These are phyloP conservation scores for Pachypanchax playfairii DNA, from an alignment of 2,113 vertebrate species.

Conservation along the genomic window DNA sequence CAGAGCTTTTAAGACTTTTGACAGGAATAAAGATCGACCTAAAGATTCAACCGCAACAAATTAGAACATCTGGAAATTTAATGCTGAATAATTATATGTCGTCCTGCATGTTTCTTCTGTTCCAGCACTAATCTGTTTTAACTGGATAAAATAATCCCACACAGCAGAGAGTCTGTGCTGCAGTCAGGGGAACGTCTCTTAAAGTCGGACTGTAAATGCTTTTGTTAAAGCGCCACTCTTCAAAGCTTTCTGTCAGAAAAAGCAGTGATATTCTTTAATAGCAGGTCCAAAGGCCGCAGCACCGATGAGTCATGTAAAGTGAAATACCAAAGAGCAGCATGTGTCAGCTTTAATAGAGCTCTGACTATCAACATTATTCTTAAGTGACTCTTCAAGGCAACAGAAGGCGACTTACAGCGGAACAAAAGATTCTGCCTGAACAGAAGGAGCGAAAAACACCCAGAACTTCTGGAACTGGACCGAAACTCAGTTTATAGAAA, in stretches of 20 bases:
- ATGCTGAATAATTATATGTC: too few relatives aligned
- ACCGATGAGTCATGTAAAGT: slow-evolving; percentile 40
- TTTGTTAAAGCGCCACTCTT: slow-evolving; percentile 7
- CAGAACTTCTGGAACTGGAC: too few relatives aligned
- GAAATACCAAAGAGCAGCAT: slow-evolving; percentile 57
- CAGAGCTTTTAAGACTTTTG: background rate
- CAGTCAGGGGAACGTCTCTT: background rate
- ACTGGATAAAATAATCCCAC: background rate
- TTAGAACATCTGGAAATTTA: too few relatives aligned
- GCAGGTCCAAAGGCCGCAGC: slow-evolving; percentile 25
- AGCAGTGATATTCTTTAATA: slow-evolving; percentile 12
- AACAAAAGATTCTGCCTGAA: slow-evolving; percentile 36
- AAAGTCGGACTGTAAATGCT: slow-evolving; percentile 6
- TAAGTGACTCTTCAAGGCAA: slow-evolving; percentile 39
- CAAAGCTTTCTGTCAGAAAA: background rate
- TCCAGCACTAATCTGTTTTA: background rate
- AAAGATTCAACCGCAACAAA: too few relatives aligned
- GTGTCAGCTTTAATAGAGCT: slow-evolving; percentile 53
- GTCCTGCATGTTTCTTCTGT: background rate
- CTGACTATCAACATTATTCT: slow-evolving; percentile 35
- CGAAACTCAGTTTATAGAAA: too few relatives aligned
- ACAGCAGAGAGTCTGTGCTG: background rate
- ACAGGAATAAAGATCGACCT: background rate
- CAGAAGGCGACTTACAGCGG: slow-evolving; percentile 35
- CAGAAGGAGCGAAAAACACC: background rate